Base-by-base conservation (phyloP, 2,113 vertebrate genomes). In the Nibea coibor region DNA sequence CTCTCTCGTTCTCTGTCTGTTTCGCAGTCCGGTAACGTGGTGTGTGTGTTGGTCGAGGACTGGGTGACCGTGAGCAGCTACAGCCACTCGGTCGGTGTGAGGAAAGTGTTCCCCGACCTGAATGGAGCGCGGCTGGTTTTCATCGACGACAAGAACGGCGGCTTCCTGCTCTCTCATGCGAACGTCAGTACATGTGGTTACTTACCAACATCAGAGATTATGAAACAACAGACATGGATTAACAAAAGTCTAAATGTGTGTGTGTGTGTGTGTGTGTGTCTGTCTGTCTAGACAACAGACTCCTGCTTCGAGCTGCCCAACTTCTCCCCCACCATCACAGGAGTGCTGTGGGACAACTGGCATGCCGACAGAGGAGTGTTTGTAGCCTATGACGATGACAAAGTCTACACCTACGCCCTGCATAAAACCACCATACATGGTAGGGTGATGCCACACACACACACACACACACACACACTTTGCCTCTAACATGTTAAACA, bases 271-370 rank as follows among this genome's bases (percentile, higher is more conserved):
- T 72, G 24, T 78, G 3, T 79, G 24, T 26, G 24, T 26, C n/a
- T n/a, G n/a, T n/a, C n/a, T n/a, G n/a, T 75, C 76, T 14, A 99
- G 98, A 93, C 95, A 54, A 96, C 95, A 66, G 95, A 96, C 63
- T 89, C 88, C 20, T 93, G 95, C 63, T 93, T 94, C 72, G 98
- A 99, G 91, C 97, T 99, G 88, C 96, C 97, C 73, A 93, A 97
- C 86, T 97, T 99, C 85, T 96, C 97, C 12, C 97, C 97, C 53
- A 97, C 97, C 70, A 97, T 97, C 92, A 98, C 96, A 84, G 97
- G 97, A 87, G 94, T 99, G 70, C 93, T 99, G 53, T 99, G 98
- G 98, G 98, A 99, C 92, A 97, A 97, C 92, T 99, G 97, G 95
- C 94, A 95, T 1, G 89, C 95, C 88, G 97, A 97, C 93, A 97